Evolutionary conservation across 2,797 vertebrate species (phyloP).

Genomic region (Gallinago nigripennis): DNA sequence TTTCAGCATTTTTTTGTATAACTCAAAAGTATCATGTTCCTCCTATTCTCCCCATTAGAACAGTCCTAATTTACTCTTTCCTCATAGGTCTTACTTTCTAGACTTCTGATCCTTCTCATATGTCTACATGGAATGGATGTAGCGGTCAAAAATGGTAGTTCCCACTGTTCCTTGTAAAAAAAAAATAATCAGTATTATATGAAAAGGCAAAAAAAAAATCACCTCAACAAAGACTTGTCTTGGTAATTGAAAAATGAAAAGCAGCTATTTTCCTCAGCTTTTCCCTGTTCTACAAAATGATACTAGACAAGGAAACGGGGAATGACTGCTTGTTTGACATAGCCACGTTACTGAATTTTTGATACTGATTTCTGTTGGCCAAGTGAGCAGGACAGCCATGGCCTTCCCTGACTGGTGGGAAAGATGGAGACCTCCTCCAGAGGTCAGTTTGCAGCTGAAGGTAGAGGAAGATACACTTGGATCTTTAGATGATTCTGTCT

Average conservation of each 20-base stretch:
- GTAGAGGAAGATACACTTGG: neutral
- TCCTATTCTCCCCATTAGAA: neutral
- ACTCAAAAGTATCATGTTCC: neutral
- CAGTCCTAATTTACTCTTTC: neutral
- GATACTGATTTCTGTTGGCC: neutral
- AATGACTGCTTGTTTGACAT: neutral
- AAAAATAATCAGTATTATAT: neutral
- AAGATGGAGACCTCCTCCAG: neutral
- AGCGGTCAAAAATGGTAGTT: neutral
- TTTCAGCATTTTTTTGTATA: neutral
- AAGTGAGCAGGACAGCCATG: neutral
- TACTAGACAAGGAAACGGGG: neutral
- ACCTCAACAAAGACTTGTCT: neutral
- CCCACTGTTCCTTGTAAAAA: neutral
- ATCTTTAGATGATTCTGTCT: neutral
- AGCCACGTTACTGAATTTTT: rapidly evolving
- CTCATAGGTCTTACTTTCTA: neutral
- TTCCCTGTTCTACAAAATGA: neutral
- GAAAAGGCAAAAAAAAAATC: neutral
- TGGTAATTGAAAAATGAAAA: neutral
- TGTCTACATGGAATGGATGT: neutral
- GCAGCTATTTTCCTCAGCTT: neutral
- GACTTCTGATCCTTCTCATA: neutral
- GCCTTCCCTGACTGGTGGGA: neutral
- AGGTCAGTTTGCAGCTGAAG: neutral